Base-by-base conservation (phyloP, 2,888 invertebrate species). In the Mylabris sibirica region DNA sequence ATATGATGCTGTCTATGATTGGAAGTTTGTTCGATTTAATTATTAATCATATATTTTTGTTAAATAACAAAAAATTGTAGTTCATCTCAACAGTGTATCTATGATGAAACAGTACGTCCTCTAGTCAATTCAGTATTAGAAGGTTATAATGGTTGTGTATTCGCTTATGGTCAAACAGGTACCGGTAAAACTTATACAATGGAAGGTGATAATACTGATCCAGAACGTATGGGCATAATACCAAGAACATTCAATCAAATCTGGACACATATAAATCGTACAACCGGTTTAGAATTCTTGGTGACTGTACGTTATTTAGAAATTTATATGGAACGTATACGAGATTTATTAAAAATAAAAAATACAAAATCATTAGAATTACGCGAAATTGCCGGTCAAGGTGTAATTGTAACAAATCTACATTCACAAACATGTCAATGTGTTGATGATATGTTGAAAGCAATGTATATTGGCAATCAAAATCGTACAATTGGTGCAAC, bases 91-190 rank as follows among this genome's bases (percentile, higher is more conserved):
- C 92, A 93, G 80, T 94, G 95, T 76, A 87, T 99, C 30, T 99
- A 99, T 87, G 97, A 98, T 84, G 98, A 99, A 85, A 96, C 97
- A 75, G 97, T 99, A 66, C 91, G 96, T 61, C 97, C 97, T 0
- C 86, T 99, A 78, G 97, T 99, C 24, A 92, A 97, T 73, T 97
- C 97, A 1, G 99, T 99, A 5, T 89, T 99, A 71, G 94, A 96
- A 82, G 99, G 99, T 1, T 99, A 98, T 86, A 99, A 99, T 86
- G 98, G 99, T 14, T 99, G 99, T 78, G 98, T 99, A 76, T 99
- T 99, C 87, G 99, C 99, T 0, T 99, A 99, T 85, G 99, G 99
- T 0, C 99, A 99, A 87, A 99, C 99, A 0, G 99, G 99, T 71
- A 98, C 99, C 0, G 99, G 98, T 64, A 92, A 92, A 84, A 92